Evolutionary conservation across 2,797 vertebrate genomes (phyloP).

Genomic region (Trichosurus vulpecula): DNA sequence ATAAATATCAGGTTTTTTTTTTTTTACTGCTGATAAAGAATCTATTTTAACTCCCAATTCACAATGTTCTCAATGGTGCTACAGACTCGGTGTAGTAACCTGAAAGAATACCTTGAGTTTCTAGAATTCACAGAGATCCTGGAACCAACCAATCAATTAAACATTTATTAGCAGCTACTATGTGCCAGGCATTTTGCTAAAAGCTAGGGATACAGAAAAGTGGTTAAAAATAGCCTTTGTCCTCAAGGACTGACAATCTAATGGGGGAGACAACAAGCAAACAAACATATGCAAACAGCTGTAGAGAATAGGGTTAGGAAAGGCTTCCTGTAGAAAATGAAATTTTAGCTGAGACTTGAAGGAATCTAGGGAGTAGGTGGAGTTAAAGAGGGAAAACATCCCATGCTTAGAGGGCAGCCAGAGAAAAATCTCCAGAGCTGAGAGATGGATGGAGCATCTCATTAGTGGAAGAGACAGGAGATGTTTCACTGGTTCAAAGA

Average conservation of each 20-base stretch:
- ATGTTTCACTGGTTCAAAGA: neutral
- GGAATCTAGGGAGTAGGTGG: neutral
- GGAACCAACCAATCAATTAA: neutral
- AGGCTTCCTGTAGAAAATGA: neutral
- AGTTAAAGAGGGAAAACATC: neutral
- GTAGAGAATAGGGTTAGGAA: neutral
- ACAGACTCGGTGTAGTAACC: neutral
- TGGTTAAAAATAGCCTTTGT: neutral
- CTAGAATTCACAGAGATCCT: neutral
- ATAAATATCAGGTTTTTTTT: neutral
- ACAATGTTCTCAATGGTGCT: neutral
- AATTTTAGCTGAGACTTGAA: neutral
- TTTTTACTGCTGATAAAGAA: neutral
- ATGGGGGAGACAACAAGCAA: neutral
- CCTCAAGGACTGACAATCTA: neutral
- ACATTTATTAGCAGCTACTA: neutral
- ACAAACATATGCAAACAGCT: neutral
- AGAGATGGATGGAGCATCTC: neutral
- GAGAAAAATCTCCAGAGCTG: neutral
- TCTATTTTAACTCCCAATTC: neutral
- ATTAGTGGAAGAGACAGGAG: neutral
- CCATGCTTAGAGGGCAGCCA: neutral
- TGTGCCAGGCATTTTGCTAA: neutral
- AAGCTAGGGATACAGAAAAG: neutral
- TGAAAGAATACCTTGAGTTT: neutral